Evolutionary conservation across 1,140 invertebrate genomes (phyloP).

Genomic region (Scaptomyza graminum): DNA sequence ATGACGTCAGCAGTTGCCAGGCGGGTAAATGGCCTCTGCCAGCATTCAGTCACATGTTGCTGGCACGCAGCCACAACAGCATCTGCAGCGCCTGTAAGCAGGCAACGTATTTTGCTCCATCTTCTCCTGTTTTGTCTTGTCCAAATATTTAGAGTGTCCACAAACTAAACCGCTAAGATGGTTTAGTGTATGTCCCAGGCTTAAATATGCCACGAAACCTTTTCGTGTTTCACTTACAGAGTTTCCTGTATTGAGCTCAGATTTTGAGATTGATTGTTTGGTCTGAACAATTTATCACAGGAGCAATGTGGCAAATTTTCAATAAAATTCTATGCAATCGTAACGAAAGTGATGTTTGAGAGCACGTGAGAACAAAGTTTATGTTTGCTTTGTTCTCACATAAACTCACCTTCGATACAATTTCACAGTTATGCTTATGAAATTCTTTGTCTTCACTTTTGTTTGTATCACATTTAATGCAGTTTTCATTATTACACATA

Average conservation of each 20-base stretch:
- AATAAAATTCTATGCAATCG: background rate
- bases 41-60: constrained; percentile 72
- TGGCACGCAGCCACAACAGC: constrained; percentile 43
- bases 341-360: background rate
- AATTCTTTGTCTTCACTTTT: background rate
- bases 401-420: background rate
- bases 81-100: constrained; percentile 52
- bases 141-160: no score
- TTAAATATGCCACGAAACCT: background rate
- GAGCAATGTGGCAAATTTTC: background rate
- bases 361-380: background rate
- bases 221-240: background rate
- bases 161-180: no score
- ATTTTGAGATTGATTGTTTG: no score
- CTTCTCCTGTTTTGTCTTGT: background rate
- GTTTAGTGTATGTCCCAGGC: no score
- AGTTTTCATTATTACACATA: no score
- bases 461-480: no score
- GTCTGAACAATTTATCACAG: no score
- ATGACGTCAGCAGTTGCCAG: constrained; percentile 70
- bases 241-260: no score
- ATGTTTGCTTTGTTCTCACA: background rate
- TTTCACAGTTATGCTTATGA: background rate
- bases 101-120: constrained; percentile 29
- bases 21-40: constrained; percentile 80